Conservation (phyloP, 2,797 vertebrate genomes). For the Lycodopsis pacificus region DNA sequence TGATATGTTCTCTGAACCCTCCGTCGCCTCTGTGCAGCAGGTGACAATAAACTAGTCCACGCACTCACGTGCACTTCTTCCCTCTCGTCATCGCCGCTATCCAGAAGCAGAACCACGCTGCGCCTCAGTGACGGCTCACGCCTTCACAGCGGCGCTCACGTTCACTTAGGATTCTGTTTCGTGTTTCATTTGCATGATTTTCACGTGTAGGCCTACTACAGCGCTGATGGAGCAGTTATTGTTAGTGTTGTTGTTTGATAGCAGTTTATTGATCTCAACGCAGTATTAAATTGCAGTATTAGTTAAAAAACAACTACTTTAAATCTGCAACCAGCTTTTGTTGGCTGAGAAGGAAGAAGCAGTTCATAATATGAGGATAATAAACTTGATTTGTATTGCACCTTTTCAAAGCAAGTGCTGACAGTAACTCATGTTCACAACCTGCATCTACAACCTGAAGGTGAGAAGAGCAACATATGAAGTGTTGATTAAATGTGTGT, state of each 20-base stretch:
- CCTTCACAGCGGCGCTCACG: not conserved
- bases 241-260: not conserved
- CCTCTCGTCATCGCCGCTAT: not conserved
- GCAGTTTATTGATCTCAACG: no score
- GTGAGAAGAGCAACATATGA: not conserved
- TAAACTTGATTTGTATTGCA: not conserved
- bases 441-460: no score
- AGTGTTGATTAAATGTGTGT: not conserved
- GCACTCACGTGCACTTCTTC: slow-evolving; percentile 26
- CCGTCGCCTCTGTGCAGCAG: not conserved
- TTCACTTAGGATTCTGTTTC: not conserved
- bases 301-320: no score
- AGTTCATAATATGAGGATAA: not conserved
- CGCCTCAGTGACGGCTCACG: not conserved
- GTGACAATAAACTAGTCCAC: not conserved
- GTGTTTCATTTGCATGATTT: not conserved
- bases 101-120: not conserved
- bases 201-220: not conserved
- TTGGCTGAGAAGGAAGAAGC: not conserved
- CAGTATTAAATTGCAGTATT: not conserved
- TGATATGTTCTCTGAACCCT: slow-evolving; percentile 6
- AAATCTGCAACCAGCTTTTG: not conserved
- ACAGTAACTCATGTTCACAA: no score
- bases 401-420: no score
- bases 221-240: not conserved